phyloP scores from a whole-genome alignment of 2,888 invertebrate genomes.

The Caenorhabditis doughertyi region DNA sequence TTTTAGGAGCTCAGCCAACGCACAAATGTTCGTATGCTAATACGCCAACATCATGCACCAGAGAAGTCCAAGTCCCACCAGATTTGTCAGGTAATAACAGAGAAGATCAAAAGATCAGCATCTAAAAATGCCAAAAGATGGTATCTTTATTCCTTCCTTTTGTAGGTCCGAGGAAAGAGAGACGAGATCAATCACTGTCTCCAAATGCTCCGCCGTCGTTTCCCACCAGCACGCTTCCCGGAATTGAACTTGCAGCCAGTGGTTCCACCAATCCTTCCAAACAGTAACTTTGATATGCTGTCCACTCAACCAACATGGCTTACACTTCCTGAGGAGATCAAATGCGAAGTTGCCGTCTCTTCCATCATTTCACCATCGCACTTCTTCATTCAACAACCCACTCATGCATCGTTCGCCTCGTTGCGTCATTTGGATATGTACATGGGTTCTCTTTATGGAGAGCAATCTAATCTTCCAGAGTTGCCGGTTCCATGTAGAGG shows the following conservation, averaged over 20 bases:
- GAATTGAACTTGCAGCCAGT: slow-evolving; percentile 83
- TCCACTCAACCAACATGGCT: slow-evolving; percentile 84
- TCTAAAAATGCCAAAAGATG: not conserved
- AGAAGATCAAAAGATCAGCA: slow-evolving; percentile 6
- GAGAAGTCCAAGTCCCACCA: slow-evolving; percentile 80
- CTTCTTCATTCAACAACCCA: slow-evolving; percentile 95
- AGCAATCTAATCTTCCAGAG: slow-evolving; percentile 87
- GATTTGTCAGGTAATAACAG: slow-evolving; percentile 79
- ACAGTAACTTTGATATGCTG: slow-evolving; percentile 69
- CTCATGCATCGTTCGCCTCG: slow-evolving; percentile 93
- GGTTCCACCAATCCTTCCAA: slow-evolving; percentile 78
- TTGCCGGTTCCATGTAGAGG: slow-evolving; percentile 90
- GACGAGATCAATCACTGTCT: slow-evolving; percentile 82
- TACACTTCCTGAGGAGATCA: slow-evolving; percentile 92
- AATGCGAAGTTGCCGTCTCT: slow-evolving; percentile 93
- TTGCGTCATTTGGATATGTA: slow-evolving; percentile 82
- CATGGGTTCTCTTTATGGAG: slow-evolving; percentile 90
- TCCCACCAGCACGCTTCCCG: slow-evolving; percentile 82
- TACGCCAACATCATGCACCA: slow-evolving; percentile 80
- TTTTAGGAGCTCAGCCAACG: slow-evolving; percentile 79
- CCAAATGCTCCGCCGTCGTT: slow-evolving; percentile 80
- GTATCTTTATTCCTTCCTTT: not conserved
- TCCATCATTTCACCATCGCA: slow-evolving; percentile 92
- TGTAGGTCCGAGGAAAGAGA: slow-evolving; percentile 79
- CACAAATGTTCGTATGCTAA: slow-evolving; percentile 81